A percentile compares a stretch with the other conserved stretches of the same genome.
phyloP scores from a whole-genome alignment of 23 tunicate genomes.

The Trididemnum miniatum region DNA sequence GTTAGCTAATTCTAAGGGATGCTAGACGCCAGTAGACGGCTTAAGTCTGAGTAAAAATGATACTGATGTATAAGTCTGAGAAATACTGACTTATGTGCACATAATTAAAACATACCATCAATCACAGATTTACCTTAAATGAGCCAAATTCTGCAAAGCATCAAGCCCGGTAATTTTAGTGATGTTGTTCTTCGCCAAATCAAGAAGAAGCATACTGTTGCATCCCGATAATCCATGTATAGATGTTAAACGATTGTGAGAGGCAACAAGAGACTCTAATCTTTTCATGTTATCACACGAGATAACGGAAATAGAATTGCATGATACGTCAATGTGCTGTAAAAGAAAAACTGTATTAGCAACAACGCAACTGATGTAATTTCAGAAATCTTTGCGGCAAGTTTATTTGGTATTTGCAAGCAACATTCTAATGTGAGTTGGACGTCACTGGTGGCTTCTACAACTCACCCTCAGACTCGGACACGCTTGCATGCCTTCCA shows the following conservation, averaged over 20 bases:
- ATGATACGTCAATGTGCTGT: conserved; percentile 74
- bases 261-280: conserved; percentile 64
- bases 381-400: too few species aligned
- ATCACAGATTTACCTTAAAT: conserved; percentile 56
- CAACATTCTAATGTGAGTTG: too few species aligned
- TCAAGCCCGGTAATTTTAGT: conserved; percentile 69
- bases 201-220: conserved; percentile 41
- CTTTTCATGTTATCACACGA: conserved; percentile 70
- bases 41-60: too few species aligned
- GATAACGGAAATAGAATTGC: conserved; percentile 53
- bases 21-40: too few species aligned
- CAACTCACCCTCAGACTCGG: conserved; percentile 66
- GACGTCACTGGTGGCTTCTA: too few species aligned
- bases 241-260: conserved; percentile 57
- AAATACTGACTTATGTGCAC: too few species aligned
- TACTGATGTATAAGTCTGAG: too few species aligned
- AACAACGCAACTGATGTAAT: too few species aligned
- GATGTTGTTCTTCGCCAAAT: conserved; percentile 69
- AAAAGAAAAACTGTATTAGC: not conserved
- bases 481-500: conserved; percentile 75
- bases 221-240: conserved; percentile 70
- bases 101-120: too few species aligned
- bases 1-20: too few species aligned
- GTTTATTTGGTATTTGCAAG: too few species aligned
- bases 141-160: conserved; percentile 26